Percentiles rank a stretch among this genome's conserved stretches.
Conservation (phyloP, 2,113 vertebrate genomes). For the Sapayoa aenigma region DNA sequence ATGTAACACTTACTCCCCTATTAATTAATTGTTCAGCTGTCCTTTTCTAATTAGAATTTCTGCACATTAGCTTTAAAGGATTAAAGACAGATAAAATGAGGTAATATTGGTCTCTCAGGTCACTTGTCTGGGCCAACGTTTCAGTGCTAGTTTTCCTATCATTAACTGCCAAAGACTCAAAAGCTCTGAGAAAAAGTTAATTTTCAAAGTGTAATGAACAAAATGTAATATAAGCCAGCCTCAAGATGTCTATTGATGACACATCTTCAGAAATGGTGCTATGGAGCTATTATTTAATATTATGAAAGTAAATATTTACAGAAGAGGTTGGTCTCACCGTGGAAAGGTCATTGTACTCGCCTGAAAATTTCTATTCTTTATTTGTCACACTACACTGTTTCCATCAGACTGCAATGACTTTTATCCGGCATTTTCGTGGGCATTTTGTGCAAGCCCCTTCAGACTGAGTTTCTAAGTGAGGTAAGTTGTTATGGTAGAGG, state of each 20-base stretch:
- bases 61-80: conserved; percentile 30
- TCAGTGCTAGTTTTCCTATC: neutral
- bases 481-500: neutral
- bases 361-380: neutral
- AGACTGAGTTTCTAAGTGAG: neutral
- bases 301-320: neutral
- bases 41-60: conserved; percentile 42
- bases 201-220: neutral
- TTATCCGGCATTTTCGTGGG: neutral
- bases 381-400: neutral
- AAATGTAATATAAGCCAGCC: neutral
- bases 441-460: neutral
- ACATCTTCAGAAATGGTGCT: neutral
- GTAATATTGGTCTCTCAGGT: conserved; percentile 17
- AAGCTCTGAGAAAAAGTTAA: neutral
- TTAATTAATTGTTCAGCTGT: conserved; percentile 53
- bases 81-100: neutral
- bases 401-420: neutral
- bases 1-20: neutral
- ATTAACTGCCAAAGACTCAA: conserved; percentile 13
- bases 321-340: neutral
- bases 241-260: neutral
- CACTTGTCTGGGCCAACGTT: neutral
- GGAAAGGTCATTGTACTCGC: neutral
- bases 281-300: neutral